Evolutionary conservation across 1,140 invertebrate species (phyloP).

Genomic region (Lepidurus packardi): DNA sequence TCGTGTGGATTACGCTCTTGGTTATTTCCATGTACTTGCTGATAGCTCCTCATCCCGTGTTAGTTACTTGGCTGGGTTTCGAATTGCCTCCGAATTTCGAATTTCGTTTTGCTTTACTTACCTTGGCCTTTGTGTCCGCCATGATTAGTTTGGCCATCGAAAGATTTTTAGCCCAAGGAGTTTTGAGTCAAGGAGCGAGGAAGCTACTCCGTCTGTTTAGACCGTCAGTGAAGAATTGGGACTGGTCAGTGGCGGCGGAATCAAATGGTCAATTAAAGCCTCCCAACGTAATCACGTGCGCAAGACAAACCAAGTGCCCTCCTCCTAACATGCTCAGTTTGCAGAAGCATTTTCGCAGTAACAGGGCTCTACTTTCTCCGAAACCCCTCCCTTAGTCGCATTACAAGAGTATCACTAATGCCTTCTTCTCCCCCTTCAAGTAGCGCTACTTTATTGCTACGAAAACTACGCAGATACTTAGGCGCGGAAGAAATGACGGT

Average conservation of each 20-base stretch:
- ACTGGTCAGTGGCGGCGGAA: background rate
- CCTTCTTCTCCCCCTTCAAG: background rate
- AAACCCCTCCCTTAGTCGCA: background rate
- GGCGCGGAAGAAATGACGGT: background rate
- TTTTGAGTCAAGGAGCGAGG: background rate
- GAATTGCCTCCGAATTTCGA: constrained; percentile 58
- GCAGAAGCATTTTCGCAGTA: background rate
- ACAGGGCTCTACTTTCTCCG: background rate
- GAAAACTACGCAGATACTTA: background rate
- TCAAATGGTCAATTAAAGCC: background rate
- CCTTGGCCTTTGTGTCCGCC: constrained; percentile 27
- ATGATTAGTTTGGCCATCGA: background rate
- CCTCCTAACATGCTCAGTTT: background rate
- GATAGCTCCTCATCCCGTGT: constrained; percentile 58
- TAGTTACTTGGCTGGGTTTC: constrained; percentile 57
- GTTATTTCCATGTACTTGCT: constrained; percentile 61
- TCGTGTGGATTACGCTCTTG: background rate
- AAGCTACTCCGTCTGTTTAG: background rate
- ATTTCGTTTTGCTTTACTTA: constrained; percentile 57
- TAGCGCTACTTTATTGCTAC: background rate
- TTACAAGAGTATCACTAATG: background rate
- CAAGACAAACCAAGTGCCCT: background rate
- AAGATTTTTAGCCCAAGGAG: background rate
- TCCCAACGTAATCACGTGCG: background rate
- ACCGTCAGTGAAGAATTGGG: background rate